Conservation (phyloP, 2,113 vertebrate genomes). For the Mesocricetus auratus region DNA sequence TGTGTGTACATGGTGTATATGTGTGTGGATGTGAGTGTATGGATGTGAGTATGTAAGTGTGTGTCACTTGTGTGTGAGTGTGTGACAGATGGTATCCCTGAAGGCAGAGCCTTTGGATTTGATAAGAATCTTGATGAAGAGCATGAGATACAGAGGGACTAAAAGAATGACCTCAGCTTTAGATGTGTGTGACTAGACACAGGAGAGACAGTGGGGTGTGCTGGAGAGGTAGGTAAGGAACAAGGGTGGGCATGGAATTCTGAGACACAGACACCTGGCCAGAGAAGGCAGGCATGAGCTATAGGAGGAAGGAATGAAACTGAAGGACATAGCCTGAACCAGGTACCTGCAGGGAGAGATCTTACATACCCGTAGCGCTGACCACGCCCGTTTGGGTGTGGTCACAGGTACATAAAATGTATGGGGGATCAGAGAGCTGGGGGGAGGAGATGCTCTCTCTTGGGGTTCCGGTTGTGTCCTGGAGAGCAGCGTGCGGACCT, state of each 20-base stretch:
- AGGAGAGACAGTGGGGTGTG: fast-evolving
- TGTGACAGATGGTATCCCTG: not conserved
- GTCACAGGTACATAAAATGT: too few relatives aligned
- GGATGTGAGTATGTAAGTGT: not conserved
- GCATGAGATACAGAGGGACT: not conserved
- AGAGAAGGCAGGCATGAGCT: not conserved
- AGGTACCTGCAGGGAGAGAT: too few relatives aligned
- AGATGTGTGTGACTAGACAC: not conserved
- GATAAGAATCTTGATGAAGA: not conserved
- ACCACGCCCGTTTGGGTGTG: too few relatives aligned
- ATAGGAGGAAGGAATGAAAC: not conserved
- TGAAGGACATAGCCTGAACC: not conserved
- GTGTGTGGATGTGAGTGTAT: not conserved
- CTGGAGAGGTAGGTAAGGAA: not conserved
- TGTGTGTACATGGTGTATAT: not conserved
- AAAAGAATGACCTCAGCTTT: not conserved
- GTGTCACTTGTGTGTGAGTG: not conserved
- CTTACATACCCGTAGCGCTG: too few relatives aligned
- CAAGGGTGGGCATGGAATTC: not conserved
- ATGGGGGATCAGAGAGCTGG: too few relatives aligned
- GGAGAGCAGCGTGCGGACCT: too few relatives aligned
- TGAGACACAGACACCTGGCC: not conserved
- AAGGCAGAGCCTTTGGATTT: not conserved
- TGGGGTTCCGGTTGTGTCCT: too few relatives aligned
- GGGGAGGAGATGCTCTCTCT: too few relatives aligned